These are phyloP conservation scores for Zele albiditarsus DNA, from an alignment of 2,888 invertebrate genomes.

Conservation along the genomic window DNA sequence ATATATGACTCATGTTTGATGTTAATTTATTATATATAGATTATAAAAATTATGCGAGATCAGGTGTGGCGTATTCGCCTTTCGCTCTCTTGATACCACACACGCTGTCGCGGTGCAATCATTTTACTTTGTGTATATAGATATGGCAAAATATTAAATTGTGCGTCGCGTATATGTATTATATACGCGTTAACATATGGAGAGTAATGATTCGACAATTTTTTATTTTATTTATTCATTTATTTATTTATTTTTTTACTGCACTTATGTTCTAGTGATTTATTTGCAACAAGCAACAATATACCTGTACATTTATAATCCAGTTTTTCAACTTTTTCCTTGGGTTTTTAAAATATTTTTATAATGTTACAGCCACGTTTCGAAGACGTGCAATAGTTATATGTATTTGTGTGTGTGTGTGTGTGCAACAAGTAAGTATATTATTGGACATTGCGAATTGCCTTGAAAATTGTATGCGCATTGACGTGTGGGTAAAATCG, in stretches of 20 bases:
- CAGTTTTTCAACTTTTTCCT: constrained; percentile 1
- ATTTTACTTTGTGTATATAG: not conserved
- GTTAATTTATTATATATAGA: not conserved
- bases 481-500: constrained; percentile 21
- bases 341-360: not conserved
- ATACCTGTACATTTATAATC: not conserved
- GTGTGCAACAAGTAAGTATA: not conserved
- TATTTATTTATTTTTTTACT: not conserved
- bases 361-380: not conserved
- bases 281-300: constrained; percentile 1
- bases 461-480: not conserved
- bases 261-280: not conserved
- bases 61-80: constrained; percentile 20
- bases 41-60: constrained; percentile 12
- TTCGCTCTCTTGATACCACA: constrained; percentile 16
- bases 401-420: not conserved
- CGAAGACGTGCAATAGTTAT: not conserved
- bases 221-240: not conserved
- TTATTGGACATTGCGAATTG: not conserved
- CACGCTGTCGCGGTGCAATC: constrained; percentile 14
- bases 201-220: constrained; percentile 16
- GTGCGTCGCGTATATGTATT: constrained; percentile 22
- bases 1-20: constrained; percentile 2
- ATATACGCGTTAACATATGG: not conserved
- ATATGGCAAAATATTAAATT: not conserved